Evolutionary conservation across 2,888 invertebrate genomes (phyloP).

Genomic region (Dusona sp.): DNA sequence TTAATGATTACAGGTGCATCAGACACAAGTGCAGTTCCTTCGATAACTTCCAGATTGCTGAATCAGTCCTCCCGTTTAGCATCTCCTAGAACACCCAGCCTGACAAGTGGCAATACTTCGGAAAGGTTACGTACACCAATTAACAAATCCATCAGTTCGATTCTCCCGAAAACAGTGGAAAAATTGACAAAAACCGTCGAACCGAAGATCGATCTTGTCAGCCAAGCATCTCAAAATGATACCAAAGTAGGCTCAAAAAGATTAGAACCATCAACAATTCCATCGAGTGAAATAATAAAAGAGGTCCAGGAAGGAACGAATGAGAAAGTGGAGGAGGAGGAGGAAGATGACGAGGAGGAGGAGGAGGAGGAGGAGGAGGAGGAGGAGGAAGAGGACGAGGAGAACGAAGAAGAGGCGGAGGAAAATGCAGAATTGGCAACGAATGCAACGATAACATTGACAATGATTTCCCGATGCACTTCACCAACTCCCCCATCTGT

Average conservation of each 20-base stretch:
- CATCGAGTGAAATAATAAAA: slow-evolving; percentile 20
- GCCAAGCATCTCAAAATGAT: slow-evolving; percentile 2
- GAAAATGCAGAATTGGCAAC: slow-evolving; percentile 52
- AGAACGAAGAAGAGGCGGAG: slow-evolving; percentile 63
- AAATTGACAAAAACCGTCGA: slow-evolving; percentile 53
- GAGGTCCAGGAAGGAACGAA: slow-evolving; percentile 40
- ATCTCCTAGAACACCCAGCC: slow-evolving; percentile 72
- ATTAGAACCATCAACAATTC: not conserved
- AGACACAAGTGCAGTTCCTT: slow-evolving; percentile 73
- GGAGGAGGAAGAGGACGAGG: slow-evolving; percentile 58
- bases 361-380: slow-evolving; percentile 60
- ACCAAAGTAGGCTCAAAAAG: not conserved
- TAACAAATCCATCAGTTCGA: slow-evolving; percentile 61
- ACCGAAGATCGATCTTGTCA: slow-evolving; percentile 38
- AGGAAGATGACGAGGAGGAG: not conserved
- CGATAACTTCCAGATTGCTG: slow-evolving; percentile 75
- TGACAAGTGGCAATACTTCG: slow-evolving; percentile 72
- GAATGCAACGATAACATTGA: slow-evolving; percentile 84
- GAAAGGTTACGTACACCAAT: slow-evolving; percentile 74
- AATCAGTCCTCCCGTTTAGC: slow-evolving; percentile 68
- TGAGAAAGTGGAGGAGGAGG: too few species aligned
- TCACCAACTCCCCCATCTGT: slow-evolving; percentile 91
- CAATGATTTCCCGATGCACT: slow-evolving; percentile 90
- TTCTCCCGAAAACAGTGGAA: slow-evolving; percentile 71
- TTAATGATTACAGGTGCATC: slow-evolving; percentile 73